phyloP scores from a whole-genome alignment of 2,113 vertebrate species.

The Phoenicopterus ruber region DNA sequence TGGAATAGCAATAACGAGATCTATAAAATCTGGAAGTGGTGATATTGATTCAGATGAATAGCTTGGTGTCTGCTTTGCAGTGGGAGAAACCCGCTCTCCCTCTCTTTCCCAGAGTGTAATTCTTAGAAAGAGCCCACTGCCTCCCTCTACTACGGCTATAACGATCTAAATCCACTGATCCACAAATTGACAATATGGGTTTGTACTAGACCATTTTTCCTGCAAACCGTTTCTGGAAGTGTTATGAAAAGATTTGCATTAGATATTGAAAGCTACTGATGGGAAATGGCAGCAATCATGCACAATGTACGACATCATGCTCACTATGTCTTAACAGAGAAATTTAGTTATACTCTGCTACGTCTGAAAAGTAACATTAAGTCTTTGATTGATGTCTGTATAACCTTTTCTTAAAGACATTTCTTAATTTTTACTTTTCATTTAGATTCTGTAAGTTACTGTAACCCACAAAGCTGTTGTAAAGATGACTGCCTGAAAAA shows the following conservation, averaged over 20 bases:
- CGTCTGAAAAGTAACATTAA: background rate
- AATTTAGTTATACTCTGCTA: background rate
- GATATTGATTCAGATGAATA: background rate
- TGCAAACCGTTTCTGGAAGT: background rate
- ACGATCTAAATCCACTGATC: background rate
- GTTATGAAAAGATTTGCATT: background rate
- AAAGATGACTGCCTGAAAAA: background rate
- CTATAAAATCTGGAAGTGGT: background rate
- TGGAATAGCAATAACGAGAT: background rate
- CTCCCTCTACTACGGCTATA: background rate
- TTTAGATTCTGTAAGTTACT: background rate
- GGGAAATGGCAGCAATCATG: background rate
- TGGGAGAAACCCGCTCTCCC: background rate
- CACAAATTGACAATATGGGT: background rate
- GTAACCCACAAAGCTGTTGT: background rate
- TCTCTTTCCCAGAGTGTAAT: background rate
- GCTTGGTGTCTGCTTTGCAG: background rate
- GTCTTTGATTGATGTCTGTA: background rate
- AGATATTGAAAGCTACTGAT: background rate
- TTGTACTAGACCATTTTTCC: background rate
- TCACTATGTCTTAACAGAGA: background rate
- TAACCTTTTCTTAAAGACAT: background rate
- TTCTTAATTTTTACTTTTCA: background rate
- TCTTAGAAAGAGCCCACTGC: background rate
- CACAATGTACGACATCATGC: background rate